phyloP scores from a whole-genome alignment of 2,113 vertebrate species.

The Oryzias woworae region DNA sequence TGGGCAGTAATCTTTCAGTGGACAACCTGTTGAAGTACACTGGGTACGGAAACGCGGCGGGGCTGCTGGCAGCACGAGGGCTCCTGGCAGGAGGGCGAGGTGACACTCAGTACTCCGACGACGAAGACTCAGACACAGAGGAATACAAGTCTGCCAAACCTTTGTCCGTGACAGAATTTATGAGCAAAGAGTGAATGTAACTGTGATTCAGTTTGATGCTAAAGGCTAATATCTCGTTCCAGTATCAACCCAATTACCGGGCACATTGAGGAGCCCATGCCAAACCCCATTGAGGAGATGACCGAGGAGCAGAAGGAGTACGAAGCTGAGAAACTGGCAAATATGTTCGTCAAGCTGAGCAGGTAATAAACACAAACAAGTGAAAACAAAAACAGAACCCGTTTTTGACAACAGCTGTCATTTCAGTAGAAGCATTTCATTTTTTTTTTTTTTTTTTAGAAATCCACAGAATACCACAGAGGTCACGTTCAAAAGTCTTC shows the following conservation, averaged over 20 bases:
- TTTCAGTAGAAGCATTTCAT: not conserved
- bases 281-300: constrained; percentile 97
- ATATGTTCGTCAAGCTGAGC: constrained; percentile 96
- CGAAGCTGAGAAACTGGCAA: constrained; percentile 95
- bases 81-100: constrained; percentile 93
- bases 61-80: constrained; percentile 89
- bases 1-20: constrained; percentile 73
- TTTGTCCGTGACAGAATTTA: constrained; percentile 64
- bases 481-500: not conserved
- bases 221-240: constrained; percentile 3
- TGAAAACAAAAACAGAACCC: not conserved
- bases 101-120: constrained; percentile 94
- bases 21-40: constrained; percentile 97
- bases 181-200: not conserved
- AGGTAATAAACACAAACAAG: constrained; percentile 75
- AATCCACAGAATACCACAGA: not conserved
- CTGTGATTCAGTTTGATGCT: not conserved
- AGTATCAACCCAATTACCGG: constrained; percentile 98
- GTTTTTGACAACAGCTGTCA: not conserved
- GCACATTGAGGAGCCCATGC: constrained; percentile 92
- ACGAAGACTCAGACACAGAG: constrained; percentile 96
- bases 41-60: constrained; percentile 94
- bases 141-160: constrained; percentile 96
- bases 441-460: not conserved
- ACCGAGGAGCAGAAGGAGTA: constrained; percentile 98